Conservation (phyloP, 37 sponge, comb jelly and placozoan species). For the Aphrocallistes beatrix region DNA sequence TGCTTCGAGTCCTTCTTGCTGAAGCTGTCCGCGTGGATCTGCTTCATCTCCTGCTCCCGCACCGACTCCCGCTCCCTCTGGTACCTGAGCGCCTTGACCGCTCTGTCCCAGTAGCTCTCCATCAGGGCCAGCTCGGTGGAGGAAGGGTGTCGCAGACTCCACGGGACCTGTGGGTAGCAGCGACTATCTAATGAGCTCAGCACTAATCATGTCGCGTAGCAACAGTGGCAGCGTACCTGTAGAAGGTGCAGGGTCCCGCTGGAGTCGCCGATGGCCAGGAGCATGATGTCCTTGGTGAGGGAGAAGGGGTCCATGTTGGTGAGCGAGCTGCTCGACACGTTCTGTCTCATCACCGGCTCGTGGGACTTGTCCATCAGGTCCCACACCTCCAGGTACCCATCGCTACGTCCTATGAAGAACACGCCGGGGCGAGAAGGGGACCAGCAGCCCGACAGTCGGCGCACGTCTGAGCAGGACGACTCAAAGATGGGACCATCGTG, state of each 20-base stretch:
- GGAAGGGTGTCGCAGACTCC: constrained; percentile 69
- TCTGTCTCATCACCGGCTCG: constrained; percentile 73
- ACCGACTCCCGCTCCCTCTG: constrained; percentile 16
- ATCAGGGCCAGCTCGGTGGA: constrained; percentile 61
- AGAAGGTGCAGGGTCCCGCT: constrained; percentile 84
- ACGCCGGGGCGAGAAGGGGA: constrained; percentile 47
- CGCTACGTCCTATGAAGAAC: constrained; percentile 69
- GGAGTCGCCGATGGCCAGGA: constrained; percentile 87
- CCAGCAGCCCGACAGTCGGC: background rate
- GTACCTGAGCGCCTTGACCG: constrained; percentile 44
- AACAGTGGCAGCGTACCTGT: constrained; percentile 39
- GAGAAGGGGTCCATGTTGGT: constrained; percentile 54
- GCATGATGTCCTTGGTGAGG: constrained; percentile 42
- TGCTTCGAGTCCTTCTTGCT: constrained; percentile 20
- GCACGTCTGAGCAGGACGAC: background rate
- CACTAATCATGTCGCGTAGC: background rate
- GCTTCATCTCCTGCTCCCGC: constrained; percentile 44
- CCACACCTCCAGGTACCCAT: constrained; percentile 97
- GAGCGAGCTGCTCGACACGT: constrained; percentile 65
- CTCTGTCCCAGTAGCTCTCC: constrained; percentile 73
- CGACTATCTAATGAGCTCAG: background rate
- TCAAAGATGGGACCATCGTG: constrained; percentile 28
- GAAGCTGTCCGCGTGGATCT: background rate
- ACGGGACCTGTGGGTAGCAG: constrained; percentile 51
- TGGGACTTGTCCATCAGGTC: constrained; percentile 95